Conservation (phyloP, 2,888 invertebrate genomes). For the Ametastegia equiseti region DNA sequence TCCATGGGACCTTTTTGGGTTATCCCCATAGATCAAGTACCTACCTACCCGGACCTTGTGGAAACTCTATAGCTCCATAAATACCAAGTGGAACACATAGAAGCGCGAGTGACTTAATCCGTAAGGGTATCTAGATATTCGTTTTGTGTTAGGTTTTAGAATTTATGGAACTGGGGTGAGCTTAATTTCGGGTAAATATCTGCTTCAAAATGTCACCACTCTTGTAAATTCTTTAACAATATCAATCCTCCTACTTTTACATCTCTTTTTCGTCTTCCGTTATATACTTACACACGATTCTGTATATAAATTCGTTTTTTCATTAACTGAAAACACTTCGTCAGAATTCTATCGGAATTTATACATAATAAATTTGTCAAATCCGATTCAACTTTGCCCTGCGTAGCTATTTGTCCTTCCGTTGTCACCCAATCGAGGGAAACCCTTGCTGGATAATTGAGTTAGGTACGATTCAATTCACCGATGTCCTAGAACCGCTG, state of each 20-base stretch:
- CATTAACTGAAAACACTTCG: background rate
- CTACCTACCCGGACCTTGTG: constrained; percentile 56
- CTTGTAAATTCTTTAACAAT: constrained; percentile 14
- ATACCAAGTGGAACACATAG: constrained; percentile 60
- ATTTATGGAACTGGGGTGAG: constrained; percentile 44
- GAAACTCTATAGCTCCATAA: constrained; percentile 61
- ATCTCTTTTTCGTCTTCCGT: background rate
- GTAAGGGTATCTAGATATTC: constrained; percentile 58
- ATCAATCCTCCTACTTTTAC: constrained; percentile 37
- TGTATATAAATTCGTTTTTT: background rate
- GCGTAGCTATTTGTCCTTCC: background rate
- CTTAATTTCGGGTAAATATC: constrained; percentile 37
- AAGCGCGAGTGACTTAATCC: constrained; percentile 63
- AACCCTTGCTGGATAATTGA: constrained; percentile 15
- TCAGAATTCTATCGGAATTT: background rate
- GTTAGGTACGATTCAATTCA: constrained; percentile 17
- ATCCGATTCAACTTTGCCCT: background rate
- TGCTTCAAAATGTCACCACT: background rate
- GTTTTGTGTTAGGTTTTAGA: constrained; percentile 50
- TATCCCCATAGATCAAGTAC: constrained; percentile 62
- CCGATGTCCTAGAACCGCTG: constrained; percentile 9
- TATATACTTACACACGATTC: background rate
- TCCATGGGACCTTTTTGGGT: constrained; percentile 42
- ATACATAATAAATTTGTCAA: background rate
- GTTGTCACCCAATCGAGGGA: constrained; percentile 1